Conservation (phyloP, 2,797 vertebrate genomes). For the Paedocypris micromegethes region DNA sequence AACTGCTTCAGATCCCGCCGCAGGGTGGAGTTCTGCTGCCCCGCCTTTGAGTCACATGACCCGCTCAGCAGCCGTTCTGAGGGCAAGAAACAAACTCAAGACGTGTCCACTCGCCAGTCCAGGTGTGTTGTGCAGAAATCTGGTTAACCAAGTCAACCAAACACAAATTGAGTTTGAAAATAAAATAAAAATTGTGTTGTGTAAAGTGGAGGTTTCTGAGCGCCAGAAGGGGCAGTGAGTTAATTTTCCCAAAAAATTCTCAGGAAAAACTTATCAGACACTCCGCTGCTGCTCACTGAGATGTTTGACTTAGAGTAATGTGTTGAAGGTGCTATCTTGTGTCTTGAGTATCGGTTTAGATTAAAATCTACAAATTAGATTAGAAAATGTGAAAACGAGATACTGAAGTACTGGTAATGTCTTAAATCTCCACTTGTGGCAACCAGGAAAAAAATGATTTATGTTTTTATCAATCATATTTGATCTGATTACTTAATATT, state of each 20-base stretch:
- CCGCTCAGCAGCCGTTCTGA: conserved; percentile 72
- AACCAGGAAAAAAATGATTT: neutral
- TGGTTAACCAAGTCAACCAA: conserved; percentile 21
- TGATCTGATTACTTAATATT: too few relatives aligned
- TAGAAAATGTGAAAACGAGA: conserved; percentile 12
- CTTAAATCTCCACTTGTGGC: conserved; percentile 17
- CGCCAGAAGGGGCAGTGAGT: conserved; percentile 45
- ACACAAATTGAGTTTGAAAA: conserved; percentile 40
- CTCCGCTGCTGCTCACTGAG: conserved; percentile 44
- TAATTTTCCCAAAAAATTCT: conserved; percentile 47
- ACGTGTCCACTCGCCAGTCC: neutral
- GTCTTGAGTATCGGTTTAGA: conserved; percentile 35
- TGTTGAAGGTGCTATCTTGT: conserved; percentile 44
- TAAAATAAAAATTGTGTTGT: conserved; percentile 48
- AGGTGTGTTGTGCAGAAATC: conserved; percentile 5
- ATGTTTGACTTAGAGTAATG: conserved; percentile 47
- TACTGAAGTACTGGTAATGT: conserved; percentile 27
- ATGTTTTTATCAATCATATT: too few relatives aligned
- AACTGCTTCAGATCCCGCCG: conserved; percentile 96
- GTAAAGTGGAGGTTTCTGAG: conserved; percentile 45
- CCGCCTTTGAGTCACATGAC: conserved; percentile 72
- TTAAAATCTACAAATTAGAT: conserved; percentile 28
- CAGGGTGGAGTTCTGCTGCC: conserved; percentile 81
- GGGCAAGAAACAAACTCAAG: conserved; percentile 13
- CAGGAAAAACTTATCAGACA: conserved; percentile 46